phyloP scores from a whole-genome alignment of 2,888 invertebrate species.

The Drosophila maculinotata region DNA sequence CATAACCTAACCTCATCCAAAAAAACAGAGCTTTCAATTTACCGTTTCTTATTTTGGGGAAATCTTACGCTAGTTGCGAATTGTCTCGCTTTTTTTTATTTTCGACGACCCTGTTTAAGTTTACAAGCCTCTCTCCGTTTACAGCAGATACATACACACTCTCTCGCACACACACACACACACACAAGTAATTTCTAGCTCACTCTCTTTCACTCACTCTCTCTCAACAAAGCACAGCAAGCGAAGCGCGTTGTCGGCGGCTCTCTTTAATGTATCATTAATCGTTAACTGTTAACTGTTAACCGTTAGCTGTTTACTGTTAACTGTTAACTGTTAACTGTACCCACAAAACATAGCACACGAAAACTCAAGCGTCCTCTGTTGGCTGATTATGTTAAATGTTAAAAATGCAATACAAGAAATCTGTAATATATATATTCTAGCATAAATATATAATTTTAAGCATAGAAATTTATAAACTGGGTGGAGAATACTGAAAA shows the following conservation, averaged over 20 bases:
- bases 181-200: slow-evolving; percentile 7
- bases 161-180: slow-evolving; percentile 4
- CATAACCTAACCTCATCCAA: slow-evolving; percentile 5
- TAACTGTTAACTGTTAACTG: slow-evolving; percentile 26
- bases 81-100: slow-evolving; percentile 2
- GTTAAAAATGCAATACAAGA: slow-evolving; percentile 22
- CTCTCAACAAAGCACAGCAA: slow-evolving; percentile 47
- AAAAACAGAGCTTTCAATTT: background rate
- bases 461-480: slow-evolving; percentile 79
- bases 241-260: slow-evolving; percentile 32
- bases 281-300: slow-evolving; percentile 28
- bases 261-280: slow-evolving; percentile 34
- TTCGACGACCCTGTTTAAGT: background rate
- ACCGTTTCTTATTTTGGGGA: background rate
- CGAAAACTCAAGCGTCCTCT: slow-evolving; percentile 34
- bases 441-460: slow-evolving; percentile 74
- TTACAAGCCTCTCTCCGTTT: background rate
- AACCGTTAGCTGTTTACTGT: slow-evolving; percentile 25
- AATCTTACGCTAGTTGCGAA: slow-evolving; percentile 4
- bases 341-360: slow-evolving; percentile 29
- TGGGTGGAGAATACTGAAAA: slow-evolving; percentile 84
- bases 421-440: slow-evolving; percentile 70
- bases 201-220: slow-evolving; percentile 11
- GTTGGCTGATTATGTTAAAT: slow-evolving; percentile 54
- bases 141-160: slow-evolving; percentile 5